phyloP scores from a whole-genome alignment of 2,797 vertebrate species.

The Fistularia tabacaria region DNA sequence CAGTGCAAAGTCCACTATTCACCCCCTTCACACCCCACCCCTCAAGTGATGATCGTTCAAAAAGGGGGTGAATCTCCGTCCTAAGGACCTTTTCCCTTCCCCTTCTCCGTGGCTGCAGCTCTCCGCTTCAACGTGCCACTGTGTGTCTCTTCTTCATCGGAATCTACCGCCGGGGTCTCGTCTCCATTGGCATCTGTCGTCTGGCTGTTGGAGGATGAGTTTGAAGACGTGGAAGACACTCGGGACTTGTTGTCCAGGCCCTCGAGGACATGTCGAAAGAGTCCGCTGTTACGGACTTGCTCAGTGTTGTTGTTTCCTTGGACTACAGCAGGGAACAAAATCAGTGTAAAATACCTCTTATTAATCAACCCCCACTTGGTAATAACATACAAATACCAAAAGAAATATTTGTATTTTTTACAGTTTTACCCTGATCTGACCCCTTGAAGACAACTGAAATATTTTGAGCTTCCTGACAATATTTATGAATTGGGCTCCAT shows the following conservation, averaged over 20 bases:
- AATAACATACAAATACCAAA: no score
- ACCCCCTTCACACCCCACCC: no score
- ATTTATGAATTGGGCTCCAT: no score
- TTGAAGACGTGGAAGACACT: constrained; percentile 84
- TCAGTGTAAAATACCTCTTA: not conserved
- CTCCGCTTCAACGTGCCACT: constrained; percentile 57
- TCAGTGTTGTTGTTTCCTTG: constrained; percentile 55
- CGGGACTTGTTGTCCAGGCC: constrained; percentile 77
- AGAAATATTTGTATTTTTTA: no score
- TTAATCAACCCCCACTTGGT: no score
- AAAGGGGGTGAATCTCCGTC: not conserved
- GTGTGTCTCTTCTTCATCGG: constrained; percentile 78
- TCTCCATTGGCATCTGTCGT: constrained; percentile 72
- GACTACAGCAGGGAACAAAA: constrained; percentile 8
- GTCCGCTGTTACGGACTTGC: constrained; percentile 69
- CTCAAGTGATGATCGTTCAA: no score
- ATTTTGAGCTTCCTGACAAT: no score
- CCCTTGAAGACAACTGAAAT: no score
- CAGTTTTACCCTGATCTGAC: no score
- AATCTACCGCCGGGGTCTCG: constrained; percentile 79
- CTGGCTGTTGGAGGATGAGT: constrained; percentile 83
- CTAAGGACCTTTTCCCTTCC: constrained; percentile 31
- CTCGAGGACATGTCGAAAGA: constrained; percentile 70
- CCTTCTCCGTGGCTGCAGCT: constrained; percentile 22
- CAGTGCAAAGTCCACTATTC: not conserved